A percentile compares a stretch with the other conserved stretches of the same genome.
Conservation (phyloP, 2,797 vertebrate genomes). For the Typhlichthys eigenmanni region DNA sequence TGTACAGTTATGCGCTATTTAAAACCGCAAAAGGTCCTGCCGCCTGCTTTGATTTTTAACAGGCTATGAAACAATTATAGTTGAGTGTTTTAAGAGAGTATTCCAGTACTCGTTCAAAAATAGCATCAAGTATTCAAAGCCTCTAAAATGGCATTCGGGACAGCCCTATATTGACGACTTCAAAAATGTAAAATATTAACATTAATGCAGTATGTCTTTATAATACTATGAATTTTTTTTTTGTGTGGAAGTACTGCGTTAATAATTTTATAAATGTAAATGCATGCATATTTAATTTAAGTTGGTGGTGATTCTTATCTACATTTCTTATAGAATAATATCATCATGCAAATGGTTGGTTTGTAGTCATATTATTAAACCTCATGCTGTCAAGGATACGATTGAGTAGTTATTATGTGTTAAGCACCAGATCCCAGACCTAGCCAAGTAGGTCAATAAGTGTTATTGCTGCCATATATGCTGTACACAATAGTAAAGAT, state of each 20-base stretch:
- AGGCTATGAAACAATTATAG: too few species aligned
- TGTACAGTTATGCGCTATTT: too few species aligned
- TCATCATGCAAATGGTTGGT: slow-evolving; percentile 83
- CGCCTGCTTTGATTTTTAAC: too few species aligned
- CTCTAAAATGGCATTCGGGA: too few species aligned
- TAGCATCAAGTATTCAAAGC: too few species aligned
- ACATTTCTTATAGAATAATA: slow-evolving; percentile 79
- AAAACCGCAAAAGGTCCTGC: too few species aligned
- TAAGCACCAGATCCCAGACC: slow-evolving; percentile 68
- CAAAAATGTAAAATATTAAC: too few species aligned
- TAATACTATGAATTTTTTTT: too few species aligned
- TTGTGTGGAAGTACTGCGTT: not conserved
- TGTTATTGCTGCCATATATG: slow-evolving; percentile 68
- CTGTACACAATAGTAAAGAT: slow-evolving; percentile 25
- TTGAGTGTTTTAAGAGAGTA: too few species aligned
- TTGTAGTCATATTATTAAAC: slow-evolving; percentile 81
- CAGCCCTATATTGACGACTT: too few species aligned
- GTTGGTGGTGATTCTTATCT: slow-evolving; percentile 61
- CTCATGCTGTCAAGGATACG: slow-evolving; percentile 79
- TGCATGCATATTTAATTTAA: slow-evolving; percentile 10
- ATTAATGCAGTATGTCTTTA: too few species aligned
- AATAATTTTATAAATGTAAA: not conserved
- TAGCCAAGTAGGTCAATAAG: slow-evolving; percentile 64
- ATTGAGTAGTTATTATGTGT: slow-evolving; percentile 71
- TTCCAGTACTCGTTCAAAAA: too few species aligned